Conservation (phyloP, 2,888 invertebrate genomes). For the Acronicta alni region DNA sequence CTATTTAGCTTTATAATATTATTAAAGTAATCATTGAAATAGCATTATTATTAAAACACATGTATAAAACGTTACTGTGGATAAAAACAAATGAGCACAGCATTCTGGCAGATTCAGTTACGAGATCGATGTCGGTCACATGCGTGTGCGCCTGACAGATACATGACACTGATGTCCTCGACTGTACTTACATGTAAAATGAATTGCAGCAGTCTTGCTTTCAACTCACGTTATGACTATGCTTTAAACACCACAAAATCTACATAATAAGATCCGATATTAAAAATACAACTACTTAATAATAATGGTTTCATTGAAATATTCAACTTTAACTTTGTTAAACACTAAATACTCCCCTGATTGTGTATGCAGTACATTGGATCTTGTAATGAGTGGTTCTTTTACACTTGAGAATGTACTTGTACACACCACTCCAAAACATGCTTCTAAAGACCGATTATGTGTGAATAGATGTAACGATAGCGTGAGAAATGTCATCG, state of each 20-base stretch:
- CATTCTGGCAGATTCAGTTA: slow-evolving; percentile 67
- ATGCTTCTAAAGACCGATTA: slow-evolving; percentile 28
- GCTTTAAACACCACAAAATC: too few species aligned
- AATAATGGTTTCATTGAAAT: too few species aligned
- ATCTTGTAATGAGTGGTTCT: slow-evolving; percentile 9
- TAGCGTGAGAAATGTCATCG: slow-evolving; percentile 42
- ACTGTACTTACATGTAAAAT: not conserved
- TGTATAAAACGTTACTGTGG: slow-evolving; percentile 2
- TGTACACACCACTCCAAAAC: slow-evolving; percentile 29
- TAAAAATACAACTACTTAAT: too few species aligned
- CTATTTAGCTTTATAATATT: too few species aligned
- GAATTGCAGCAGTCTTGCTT: slow-evolving; percentile 6
- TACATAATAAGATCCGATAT: too few species aligned
- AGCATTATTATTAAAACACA: not conserved
- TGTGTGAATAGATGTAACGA: slow-evolving; percentile 32
- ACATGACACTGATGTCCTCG: slow-evolving; percentile 63
- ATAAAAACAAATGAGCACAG: slow-evolving; percentile 25
- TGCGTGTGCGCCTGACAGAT: slow-evolving; percentile 70
- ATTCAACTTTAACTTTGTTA: too few species aligned
- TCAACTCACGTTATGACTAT: too few species aligned
- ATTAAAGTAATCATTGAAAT: too few species aligned
- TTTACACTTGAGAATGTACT: slow-evolving; percentile 2
- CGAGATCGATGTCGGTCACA: slow-evolving; percentile 77
- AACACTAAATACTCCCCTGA: not conserved
- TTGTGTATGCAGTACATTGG: not conserved